Percentiles rank a stretch among this genome's conserved stretches.
Conservation (phyloP, 2,888 invertebrate genomes). For the Aporophyla nigra region DNA sequence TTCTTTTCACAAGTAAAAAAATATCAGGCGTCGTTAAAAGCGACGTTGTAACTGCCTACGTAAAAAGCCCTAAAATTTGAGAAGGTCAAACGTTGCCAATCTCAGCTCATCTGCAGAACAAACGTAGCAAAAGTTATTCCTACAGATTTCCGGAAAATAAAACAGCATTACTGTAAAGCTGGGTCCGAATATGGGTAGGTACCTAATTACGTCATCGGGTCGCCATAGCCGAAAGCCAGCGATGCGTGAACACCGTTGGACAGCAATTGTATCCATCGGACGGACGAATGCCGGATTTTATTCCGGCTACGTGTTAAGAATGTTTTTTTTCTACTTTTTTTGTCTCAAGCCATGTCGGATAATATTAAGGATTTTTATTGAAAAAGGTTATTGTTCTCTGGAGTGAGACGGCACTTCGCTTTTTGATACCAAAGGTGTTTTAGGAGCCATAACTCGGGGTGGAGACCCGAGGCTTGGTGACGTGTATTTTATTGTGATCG, state of each 20-base stretch:
- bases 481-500: constrained; percentile 52
- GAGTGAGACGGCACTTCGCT: constrained; percentile 52
- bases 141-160: constrained; percentile 60
- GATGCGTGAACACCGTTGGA: constrained; percentile 68
- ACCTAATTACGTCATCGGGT: constrained; percentile 70
- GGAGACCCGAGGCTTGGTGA: not conserved
- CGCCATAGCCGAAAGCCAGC: constrained; percentile 66
- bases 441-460: constrained; percentile 52
- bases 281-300: constrained; percentile 71
- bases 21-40: not conserved
- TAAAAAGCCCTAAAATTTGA: constrained; percentile 16
- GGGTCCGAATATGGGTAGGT: constrained; percentile 66
- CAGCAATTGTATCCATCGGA: constrained; percentile 69
- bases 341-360: constrained; percentile 59
- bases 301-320: constrained; percentile 71
- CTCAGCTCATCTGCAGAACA: constrained; percentile 34
- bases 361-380: constrained; percentile 70
- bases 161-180: constrained; percentile 59
- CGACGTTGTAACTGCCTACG: constrained; percentile 4
- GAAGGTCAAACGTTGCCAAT: constrained; percentile 41
- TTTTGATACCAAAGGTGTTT: constrained; percentile 59
- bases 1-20: constrained; percentile 8
- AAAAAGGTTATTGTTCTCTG: constrained; percentile 67
- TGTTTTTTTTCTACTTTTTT: constrained; percentile 61
- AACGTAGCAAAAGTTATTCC: constrained; percentile 56